Conservation (phyloP, 2,797 vertebrate genomes). For the Cossypha caffra region DNA sequence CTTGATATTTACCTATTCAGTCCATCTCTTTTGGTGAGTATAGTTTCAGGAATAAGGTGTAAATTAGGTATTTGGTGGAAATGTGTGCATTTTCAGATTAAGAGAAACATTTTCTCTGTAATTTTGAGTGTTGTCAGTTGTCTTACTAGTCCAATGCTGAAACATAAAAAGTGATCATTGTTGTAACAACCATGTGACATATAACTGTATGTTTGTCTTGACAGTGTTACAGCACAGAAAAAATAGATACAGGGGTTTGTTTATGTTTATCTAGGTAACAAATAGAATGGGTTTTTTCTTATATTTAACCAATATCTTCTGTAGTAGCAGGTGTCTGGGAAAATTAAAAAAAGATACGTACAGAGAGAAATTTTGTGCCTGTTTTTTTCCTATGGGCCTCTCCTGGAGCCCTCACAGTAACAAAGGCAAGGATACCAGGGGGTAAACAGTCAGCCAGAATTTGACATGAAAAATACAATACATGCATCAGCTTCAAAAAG, state of each 20-base stretch:
- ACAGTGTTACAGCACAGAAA: not conserved
- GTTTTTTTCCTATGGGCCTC: not conserved
- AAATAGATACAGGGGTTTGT: not conserved
- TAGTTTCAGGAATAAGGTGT: not conserved
- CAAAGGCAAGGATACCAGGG: not conserved
- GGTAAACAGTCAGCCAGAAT: not conserved
- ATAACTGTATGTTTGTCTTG: not conserved
- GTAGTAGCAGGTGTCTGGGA: not conserved
- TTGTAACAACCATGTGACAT: not conserved
- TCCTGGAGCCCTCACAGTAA: not conserved
- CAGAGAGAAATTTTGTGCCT: not conserved
- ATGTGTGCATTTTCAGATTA: not conserved
- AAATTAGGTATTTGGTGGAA: not conserved
- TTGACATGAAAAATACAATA: not conserved
- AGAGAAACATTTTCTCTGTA: not conserved
- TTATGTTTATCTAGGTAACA: not conserved
- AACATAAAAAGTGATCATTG: not conserved
- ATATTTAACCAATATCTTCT: not conserved
- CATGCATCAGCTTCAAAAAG: not conserved
- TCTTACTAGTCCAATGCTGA: not conserved
- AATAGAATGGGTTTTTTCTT: not conserved
- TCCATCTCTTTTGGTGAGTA: not conserved
- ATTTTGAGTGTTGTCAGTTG: not conserved
- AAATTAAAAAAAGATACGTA: not conserved
- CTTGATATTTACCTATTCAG: not conserved